Evolutionary conservation across 2,888 invertebrate species (phyloP).

Genomic region (Sceliomorpha sp.): DNA sequence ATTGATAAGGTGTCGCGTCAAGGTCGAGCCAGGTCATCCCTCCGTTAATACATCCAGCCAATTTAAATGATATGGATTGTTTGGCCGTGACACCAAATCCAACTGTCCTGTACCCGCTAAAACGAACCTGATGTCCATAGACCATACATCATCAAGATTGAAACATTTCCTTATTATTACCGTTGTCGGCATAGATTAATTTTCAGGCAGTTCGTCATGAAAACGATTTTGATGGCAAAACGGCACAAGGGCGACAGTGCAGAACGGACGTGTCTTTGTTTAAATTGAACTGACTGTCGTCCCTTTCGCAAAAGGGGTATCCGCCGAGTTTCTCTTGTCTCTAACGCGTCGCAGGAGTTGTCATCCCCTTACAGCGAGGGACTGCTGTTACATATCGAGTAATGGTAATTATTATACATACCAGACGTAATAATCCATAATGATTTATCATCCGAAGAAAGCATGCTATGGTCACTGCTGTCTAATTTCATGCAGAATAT

Average conservation of each 20-base stretch:
- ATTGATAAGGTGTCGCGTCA: slow-evolving; percentile 20
- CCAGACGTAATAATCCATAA: not conserved
- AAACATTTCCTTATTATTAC: slow-evolving; percentile 80
- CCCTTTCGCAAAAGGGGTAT: slow-evolving; percentile 57
- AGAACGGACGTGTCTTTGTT: slow-evolving; percentile 68
- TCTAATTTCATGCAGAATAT: too few species aligned
- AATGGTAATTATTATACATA: slow-evolving; percentile 13
- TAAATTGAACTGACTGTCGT: slow-evolving; percentile 67
- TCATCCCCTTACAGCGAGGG: slow-evolving; percentile 21
- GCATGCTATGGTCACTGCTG: too few species aligned
- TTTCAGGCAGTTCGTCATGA: slow-evolving; percentile 64
- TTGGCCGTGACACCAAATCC: slow-evolving; percentile 42
- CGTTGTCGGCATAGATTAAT: slow-evolving; percentile 79
- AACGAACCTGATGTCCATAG: slow-evolving; percentile 56
- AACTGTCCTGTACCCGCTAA: slow-evolving; percentile 43
- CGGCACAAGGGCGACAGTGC: slow-evolving; percentile 58
- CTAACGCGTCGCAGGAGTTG: slow-evolving; percentile 39
- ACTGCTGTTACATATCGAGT: slow-evolving; percentile 48
- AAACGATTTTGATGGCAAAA: slow-evolving; percentile 66
- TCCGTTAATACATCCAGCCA: slow-evolving; percentile 36
- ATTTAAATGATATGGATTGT: slow-evolving; percentile 53
- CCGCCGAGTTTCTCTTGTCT: slow-evolving; percentile 54
- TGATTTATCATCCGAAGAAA: too few species aligned
- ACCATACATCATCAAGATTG: slow-evolving; percentile 78
- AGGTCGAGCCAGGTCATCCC: slow-evolving; percentile 35